phyloP scores from a whole-genome alignment of 2,888 invertebrate genomes.

The Clistopyga incitator region DNA sequence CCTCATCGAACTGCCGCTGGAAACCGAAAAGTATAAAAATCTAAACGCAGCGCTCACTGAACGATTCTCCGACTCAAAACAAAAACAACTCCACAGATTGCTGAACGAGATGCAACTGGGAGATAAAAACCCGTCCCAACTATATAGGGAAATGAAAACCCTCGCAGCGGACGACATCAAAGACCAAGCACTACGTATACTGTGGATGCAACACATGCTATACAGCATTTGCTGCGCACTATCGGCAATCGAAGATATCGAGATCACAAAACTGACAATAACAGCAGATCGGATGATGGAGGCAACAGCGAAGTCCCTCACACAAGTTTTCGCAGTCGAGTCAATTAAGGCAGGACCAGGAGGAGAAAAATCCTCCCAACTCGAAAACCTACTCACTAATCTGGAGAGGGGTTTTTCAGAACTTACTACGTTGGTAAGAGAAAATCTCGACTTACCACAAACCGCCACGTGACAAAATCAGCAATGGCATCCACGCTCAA shows the following conservation, averaged over 20 bases:
- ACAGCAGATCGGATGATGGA: no score
- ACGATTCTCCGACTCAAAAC: slow-evolving; percentile 39
- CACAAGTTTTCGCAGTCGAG: no score
- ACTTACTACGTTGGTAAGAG: no score
- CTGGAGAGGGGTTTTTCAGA: no score
- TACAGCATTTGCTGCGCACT: slow-evolving; percentile 40
- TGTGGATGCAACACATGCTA: slow-evolving; percentile 66
- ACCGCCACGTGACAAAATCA: no score
- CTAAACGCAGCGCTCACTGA: slow-evolving; percentile 44
- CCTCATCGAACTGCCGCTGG: slow-evolving; percentile 44
- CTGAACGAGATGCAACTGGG: slow-evolving; percentile 34
- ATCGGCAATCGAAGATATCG: slow-evolving; percentile 17
- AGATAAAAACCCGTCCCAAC: slow-evolving; percentile 40
- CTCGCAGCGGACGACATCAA: slow-evolving; percentile 60
- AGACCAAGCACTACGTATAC: slow-evolving; percentile 58
- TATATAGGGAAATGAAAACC: slow-evolving; percentile 65
- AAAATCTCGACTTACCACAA: no score
- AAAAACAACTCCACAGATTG: slow-evolving; percentile 31
- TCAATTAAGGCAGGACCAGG: no score
- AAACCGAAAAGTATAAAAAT: slow-evolving; percentile 56
- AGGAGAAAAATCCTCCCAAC: no score
- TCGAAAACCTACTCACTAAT: no score
- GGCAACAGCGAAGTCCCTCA: no score
- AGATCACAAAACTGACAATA: no score
- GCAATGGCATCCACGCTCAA: no score